Base-by-base conservation (phyloP, 2,797 vertebrate genomes). In the Xenentodon cancila region DNA sequence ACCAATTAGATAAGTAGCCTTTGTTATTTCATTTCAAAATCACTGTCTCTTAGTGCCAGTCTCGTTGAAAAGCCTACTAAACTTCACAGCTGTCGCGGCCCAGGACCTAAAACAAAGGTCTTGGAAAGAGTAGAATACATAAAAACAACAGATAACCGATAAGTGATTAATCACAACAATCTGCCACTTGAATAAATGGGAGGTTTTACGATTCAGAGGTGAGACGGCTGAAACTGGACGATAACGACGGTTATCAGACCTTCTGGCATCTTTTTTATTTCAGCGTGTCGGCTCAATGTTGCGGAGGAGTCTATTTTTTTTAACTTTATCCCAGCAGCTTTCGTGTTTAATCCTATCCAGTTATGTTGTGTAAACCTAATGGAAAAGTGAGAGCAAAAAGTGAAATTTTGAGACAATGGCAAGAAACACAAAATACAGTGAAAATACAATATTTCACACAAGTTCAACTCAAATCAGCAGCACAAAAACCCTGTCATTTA, bases 1-100 rank as follows among this genome's bases (percentile, higher is more conserved):
- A 91, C 91, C 93, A 93, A 95, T 95, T 93, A 93, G 93, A 91
- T 93, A 90, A 89, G 90, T 84, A 89, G 92, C 87, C 86, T 88
- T 92, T 93, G 90, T 94, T 92, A 92, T 85, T 91, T 88, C 89
- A 85, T 88, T 91, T 91, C 88, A 84, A 89, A 81, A 85, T 90
- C 84, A 82, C 88, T 92, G 88, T 90, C 84, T 89, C 80, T 94
- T 89, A 82, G 84, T 85, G 88, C 88, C 91, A 80, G 57, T 89
- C 85, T 91, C 89, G 81, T 50, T 3, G 34, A 70, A 70, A 77
- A 19, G 20, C 18, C 58, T 30, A 21, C 42, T 60, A 32, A 55
- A 51, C 66, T 46, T 50, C 37, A 49, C 25, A 13, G 45, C 7
- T 63, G 53, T 40, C 65, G 55, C 55, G 17, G 27, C 34, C 68